A percentile compares a stretch with the other conserved stretches of the same genome.
Evolutionary conservation across 2,888 invertebrate genomes (phyloP).

Genomic region (Ochlodes sylvanus): DNA sequence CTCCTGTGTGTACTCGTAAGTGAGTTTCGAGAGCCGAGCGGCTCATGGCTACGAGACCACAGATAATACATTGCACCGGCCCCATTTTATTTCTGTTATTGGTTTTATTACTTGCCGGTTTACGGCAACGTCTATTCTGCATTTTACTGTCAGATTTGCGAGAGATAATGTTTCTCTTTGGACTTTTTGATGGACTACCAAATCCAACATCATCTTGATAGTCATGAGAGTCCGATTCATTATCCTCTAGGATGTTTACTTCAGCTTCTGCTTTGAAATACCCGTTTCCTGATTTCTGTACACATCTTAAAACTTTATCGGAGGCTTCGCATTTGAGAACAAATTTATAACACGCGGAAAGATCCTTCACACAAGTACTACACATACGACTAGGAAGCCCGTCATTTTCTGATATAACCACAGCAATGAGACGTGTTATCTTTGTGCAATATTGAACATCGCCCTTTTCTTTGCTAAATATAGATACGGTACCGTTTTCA

Average conservation of each 20-base stretch:
- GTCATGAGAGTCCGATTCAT: constrained; percentile 46
- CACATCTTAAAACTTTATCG: constrained; percentile 62
- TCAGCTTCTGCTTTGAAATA: constrained; percentile 3
- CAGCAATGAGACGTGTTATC: constrained; percentile 66
- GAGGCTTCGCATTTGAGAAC: constrained; percentile 68
- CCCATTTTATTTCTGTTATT: constrained; percentile 54
- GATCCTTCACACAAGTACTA: constrained; percentile 60
- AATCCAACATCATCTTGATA: constrained; percentile 38
- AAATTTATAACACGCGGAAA: constrained; percentile 64
- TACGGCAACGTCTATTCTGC: not conserved
- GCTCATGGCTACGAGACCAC: constrained; percentile 62
- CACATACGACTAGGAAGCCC: constrained; percentile 70
- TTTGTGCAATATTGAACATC: constrained; percentile 63
- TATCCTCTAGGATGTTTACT: constrained; percentile 41
- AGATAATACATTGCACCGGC: constrained; percentile 65
- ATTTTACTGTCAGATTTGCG: not conserved
- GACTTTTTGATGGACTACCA: constrained; percentile 39
- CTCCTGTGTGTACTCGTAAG: constrained; percentile 73
- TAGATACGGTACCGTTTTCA: constrained; percentile 60
- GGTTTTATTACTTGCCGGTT: not conserved
- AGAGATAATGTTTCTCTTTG: constrained; percentile 16
- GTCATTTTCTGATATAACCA: constrained; percentile 64
- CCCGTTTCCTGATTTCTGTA: constrained; percentile 43
- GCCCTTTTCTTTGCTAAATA: constrained; percentile 61
- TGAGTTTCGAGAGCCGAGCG: constrained; percentile 70